phyloP scores from a whole-genome alignment of 2,888 invertebrate species.

The Diachrysia chrysitis region DNA sequence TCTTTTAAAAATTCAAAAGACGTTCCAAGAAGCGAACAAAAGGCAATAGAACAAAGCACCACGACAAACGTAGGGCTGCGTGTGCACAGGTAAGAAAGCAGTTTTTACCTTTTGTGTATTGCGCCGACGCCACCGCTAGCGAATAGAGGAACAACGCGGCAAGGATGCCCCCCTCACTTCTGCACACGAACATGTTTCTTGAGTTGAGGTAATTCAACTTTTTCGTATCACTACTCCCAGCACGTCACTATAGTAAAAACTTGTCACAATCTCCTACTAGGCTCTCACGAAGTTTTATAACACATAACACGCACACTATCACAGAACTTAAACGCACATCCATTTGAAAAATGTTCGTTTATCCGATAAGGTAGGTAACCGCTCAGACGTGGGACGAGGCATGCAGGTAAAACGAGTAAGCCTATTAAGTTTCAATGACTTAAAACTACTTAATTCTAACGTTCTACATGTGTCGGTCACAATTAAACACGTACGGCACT shows the following conservation, averaged over 20 bases:
- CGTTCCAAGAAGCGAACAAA: conserved; percentile 76
- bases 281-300: conserved; percentile 81
- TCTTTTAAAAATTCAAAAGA: conserved; percentile 51
- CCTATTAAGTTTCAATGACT: conserved; percentile 86
- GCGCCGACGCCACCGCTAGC: conserved; percentile 82
- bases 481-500: conserved; percentile 71
- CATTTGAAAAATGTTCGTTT: conserved; percentile 89
- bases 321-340: conserved; percentile 86
- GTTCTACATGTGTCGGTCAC: conserved; percentile 76
- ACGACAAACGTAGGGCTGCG: conserved; percentile 68
- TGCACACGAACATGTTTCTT: conserved; percentile 79
- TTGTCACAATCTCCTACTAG: conserved; percentile 80
- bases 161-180: conserved; percentile 79
- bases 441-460: conserved; percentile 81
- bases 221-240: conserved; percentile 74
- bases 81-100: conserved; percentile 80
- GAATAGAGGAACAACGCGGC: conserved; percentile 79
- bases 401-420: conserved; percentile 87
- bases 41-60: conserved; percentile 79
- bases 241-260: conserved; percentile 84
- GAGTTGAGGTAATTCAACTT: conserved; percentile 71
- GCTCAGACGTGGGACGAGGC: conserved; percentile 85
- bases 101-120: conserved; percentile 86
- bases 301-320: conserved; percentile 87
- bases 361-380: conserved; percentile 86